Evolutionary conservation across 2,797 vertebrate genomes (phyloP), one percentile per base, ranked within the genome.

Genomic region (Lerista edwardsae): DNA sequence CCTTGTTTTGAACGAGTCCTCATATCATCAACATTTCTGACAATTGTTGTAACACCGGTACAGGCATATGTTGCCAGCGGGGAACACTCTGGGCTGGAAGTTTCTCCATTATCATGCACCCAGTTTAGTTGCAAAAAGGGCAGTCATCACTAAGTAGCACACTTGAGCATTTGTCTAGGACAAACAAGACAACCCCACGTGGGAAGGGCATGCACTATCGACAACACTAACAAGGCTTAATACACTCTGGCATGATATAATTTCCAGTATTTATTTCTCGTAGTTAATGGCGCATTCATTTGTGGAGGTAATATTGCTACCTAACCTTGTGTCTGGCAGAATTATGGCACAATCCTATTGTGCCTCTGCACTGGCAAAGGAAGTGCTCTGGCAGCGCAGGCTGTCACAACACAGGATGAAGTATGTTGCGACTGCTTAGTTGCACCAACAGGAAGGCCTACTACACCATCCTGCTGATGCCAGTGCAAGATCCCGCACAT

Each of bases 191-290:
- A 80, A 51, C 61, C 41, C 83, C 55, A 31, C 61, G 17, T 59
- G 64, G 78, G 75, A 80, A 75, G 47, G 84, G 62, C 39, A 68
- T 64, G 62, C 71, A 75, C 78, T 61, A 68, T 73, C 67, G 44
- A 68, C n/a, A 80, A 39, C 68, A 75, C 72, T 64, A 47, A 74
- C 51, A 44, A 71, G 47, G 62, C 39, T 85, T 75, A 80, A 80
- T 80, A 80, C 80, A 80, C 77, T 74, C 67, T 74, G 77, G 61
- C 74, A 80, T 85, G 36, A 79, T 84, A 84, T 79, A 79, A 84
- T 84, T 84, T 67, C 75, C 36, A 41, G 75, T 71, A 79, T 79
- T 62, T 79, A 84, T 79, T 59, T 67, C 59, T 84, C 34, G 61
- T 72, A 72, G 57, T 79, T 79, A 79, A 84, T 72, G 83, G 79